Percentiles rank a stretch among this genome's conserved stretches.
phyloP scores from a whole-genome alignment of 37 sponge, comb jelly and placozoan genomes.

The Eunapius fragilis region DNA sequence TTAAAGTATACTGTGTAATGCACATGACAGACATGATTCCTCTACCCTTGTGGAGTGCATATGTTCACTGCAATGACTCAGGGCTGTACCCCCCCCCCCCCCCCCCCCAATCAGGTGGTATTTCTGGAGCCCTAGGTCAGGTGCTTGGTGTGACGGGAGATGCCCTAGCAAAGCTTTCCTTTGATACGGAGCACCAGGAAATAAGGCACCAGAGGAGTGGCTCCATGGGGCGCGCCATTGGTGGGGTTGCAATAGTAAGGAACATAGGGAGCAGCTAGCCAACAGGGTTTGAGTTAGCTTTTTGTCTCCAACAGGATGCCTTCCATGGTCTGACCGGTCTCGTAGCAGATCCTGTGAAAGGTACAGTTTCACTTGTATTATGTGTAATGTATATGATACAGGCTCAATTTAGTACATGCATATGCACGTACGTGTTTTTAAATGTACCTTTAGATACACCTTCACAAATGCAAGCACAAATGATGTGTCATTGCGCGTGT shows the following conservation, averaged over 20 bases:
- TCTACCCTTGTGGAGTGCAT: neutral
- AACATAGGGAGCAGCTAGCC: neutral
- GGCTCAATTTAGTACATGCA: too few relatives aligned
- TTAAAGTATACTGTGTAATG: too few relatives aligned
- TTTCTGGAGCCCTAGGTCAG: slow-evolving; percentile 52
- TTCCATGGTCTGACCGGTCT: slow-evolving; percentile 77
- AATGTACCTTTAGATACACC: too few relatives aligned
- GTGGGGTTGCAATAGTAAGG: slow-evolving; percentile 53
- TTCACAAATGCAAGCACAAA: too few relatives aligned
- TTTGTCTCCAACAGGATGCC: slow-evolving; percentile 44
- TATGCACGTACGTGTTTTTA: too few relatives aligned
- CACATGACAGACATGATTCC: too few relatives aligned
- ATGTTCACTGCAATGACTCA: neutral
- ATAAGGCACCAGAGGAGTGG: slow-evolving; percentile 1
- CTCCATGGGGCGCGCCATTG: slow-evolving; percentile 20
- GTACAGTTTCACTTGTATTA: slow-evolving; percentile 6
- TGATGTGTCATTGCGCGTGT: neutral
- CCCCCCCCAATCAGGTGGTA: slow-evolving; percentile 54
- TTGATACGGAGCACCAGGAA: slow-evolving; percentile 52
- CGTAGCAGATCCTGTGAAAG: slow-evolving; percentile 79
- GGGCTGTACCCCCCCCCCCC: neutral
- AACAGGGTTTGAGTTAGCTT: neutral
- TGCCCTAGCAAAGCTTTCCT: slow-evolving; percentile 53
- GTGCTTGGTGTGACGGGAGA: slow-evolving; percentile 75
- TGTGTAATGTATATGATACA: too few relatives aligned